Evolutionary conservation across 2,888 invertebrate species (phyloP).

Genomic region (Eledona agricola): DNA sequence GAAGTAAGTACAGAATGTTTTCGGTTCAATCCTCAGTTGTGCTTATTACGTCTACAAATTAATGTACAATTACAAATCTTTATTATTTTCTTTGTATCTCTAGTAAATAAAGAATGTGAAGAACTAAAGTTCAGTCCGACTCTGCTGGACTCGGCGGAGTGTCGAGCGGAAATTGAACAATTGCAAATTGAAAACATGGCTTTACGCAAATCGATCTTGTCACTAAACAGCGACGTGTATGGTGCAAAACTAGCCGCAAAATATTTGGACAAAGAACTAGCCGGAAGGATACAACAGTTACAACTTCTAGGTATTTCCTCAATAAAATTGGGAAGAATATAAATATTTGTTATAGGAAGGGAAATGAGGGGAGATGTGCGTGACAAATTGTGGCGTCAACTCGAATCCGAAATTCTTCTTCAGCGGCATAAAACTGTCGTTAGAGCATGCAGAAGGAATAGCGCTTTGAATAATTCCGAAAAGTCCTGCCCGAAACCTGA

Average conservation of each 20-base stretch:
- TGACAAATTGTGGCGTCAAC: conserved; percentile 81
- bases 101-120: conserved; percentile 52
- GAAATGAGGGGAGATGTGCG: conserved; percentile 83
- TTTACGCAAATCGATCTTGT: conserved; percentile 75
- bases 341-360: conserved; percentile 60
- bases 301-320: conserved; percentile 74
- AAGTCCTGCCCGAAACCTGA: conserved; percentile 54
- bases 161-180: conserved; percentile 68
- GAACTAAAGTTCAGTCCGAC: conserved; percentile 60
- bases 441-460: conserved; percentile 69
- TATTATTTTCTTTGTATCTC: too few relatives aligned
- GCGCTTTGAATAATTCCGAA: conserved; percentile 53
- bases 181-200: conserved; percentile 75
- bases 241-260: conserved; percentile 86
- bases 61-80: conserved; percentile 17
- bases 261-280: conserved; percentile 86
- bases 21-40: too few relatives aligned
- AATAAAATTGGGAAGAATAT: too few relatives aligned
- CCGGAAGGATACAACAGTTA: conserved; percentile 84
- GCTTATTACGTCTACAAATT: too few relatives aligned
- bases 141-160: conserved; percentile 59
- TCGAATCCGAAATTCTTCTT: conserved; percentile 86
- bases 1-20: conserved; percentile 46
- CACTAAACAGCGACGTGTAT: conserved; percentile 82
- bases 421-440: conserved; percentile 86